Percentiles rank a stretch among this genome's conserved stretches.
Evolutionary conservation across 2,888 invertebrate species (phyloP).

Genomic region (Aelia acuminata): DNA sequence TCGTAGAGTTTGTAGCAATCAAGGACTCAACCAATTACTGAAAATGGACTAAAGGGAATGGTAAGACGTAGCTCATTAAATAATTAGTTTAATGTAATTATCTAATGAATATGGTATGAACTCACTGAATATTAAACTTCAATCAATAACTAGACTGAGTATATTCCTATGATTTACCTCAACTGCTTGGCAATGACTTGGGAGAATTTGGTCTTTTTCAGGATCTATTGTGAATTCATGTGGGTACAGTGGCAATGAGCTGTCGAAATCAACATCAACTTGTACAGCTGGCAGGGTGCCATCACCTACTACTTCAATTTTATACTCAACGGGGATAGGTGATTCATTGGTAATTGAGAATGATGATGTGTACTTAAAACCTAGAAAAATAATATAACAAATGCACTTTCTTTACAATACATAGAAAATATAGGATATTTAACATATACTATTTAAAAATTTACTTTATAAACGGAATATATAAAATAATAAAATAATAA

Average conservation of each 20-base stretch:
- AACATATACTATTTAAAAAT: background rate
- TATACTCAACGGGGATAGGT: constrained; percentile 47
- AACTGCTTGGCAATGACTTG: background rate
- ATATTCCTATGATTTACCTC: background rate
- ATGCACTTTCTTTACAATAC: too few relatives aligned
- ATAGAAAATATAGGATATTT: background rate
- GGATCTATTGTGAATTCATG: constrained; percentile 48
- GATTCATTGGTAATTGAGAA: constrained; percentile 44
- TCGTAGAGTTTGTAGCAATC: too few relatives aligned
- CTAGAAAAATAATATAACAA: constrained; percentile 43
- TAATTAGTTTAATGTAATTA: background rate
- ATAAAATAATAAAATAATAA: too few relatives aligned
- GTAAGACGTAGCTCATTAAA: background rate
- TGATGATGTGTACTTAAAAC: constrained; percentile 13
- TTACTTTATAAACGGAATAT: too few relatives aligned
- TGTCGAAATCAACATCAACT: background rate
- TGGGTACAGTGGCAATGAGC: background rate
- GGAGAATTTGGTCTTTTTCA: background rate
- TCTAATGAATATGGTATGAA: background rate
- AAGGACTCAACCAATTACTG: too few relatives aligned
- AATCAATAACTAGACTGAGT: background rate
- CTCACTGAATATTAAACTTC: too few relatives aligned
- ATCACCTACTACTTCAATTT: constrained; percentile 35
- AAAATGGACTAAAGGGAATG: too few relatives aligned
- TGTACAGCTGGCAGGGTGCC: background rate